These are phyloP conservation scores for Myrmecophaga tridactyla DNA, from an alignment of 2,113 vertebrate species.

Conservation along the genomic window DNA sequence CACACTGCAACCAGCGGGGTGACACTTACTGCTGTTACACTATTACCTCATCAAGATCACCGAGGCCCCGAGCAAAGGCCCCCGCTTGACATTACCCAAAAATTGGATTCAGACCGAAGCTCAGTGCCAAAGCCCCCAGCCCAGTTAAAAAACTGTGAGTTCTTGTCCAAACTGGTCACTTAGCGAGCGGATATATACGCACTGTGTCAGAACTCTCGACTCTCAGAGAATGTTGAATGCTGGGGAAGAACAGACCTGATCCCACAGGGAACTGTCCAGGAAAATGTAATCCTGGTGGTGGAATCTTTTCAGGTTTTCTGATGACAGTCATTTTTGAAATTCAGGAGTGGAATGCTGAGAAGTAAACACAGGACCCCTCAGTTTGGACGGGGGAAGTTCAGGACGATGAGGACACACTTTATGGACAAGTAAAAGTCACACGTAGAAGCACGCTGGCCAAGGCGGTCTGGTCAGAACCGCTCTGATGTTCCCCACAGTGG, in stretches of 20 bases:
- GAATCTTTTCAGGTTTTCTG: background rate
- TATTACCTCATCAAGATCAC: background rate
- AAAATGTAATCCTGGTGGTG: background rate
- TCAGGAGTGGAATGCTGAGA: background rate
- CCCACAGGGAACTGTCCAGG: background rate
- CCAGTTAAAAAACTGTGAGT: too few species aligned
- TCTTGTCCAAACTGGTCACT: background rate
- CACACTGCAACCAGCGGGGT: background rate
- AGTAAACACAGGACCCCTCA: background rate
- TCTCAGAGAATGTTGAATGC: background rate
- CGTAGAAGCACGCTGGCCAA: fast-evolving
- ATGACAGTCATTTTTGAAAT: background rate
- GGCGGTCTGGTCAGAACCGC: background rate
- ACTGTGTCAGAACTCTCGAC: background rate
- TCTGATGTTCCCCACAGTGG: background rate
- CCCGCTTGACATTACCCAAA: background rate
- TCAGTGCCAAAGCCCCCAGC: background rate
- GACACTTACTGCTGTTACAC: too few species aligned
- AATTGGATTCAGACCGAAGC: background rate
- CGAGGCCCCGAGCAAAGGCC: background rate
- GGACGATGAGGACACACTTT: background rate
- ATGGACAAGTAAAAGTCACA: background rate
- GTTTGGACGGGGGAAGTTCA: background rate
- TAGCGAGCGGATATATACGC: fast-evolving
- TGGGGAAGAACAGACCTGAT: background rate